phyloP scores from a whole-genome alignment of 2,797 vertebrate genomes.

The Oryzias sinensis region DNA sequence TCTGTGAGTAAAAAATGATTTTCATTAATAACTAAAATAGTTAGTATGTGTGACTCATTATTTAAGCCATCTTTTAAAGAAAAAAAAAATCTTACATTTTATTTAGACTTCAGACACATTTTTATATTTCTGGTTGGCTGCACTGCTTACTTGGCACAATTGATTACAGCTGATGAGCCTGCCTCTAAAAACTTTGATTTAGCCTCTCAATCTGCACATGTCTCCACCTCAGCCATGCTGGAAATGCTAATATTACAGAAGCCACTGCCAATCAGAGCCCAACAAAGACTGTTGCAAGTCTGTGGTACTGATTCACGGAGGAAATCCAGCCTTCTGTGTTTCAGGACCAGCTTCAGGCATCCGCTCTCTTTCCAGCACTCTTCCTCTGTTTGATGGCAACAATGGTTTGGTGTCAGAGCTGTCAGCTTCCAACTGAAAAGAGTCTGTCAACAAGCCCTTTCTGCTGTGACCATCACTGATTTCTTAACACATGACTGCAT shows the following conservation, averaged over 20 bases:
- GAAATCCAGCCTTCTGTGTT: conserved; percentile 59
- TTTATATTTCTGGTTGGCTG: conserved; percentile 30
- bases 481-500: conserved; percentile 28
- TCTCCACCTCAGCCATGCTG: conserved; percentile 56
- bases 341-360: conserved; percentile 24
- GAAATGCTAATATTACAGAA: conserved; percentile 74
- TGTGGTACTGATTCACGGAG: conserved; percentile 60
- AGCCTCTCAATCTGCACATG: conserved; percentile 65
- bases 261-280: conserved; percentile 69
- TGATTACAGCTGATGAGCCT: conserved; percentile 59
- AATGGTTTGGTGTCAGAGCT: conserved; percentile 57
- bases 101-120: conserved; percentile 19
- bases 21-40: too few species aligned
- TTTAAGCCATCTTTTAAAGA: conserved; percentile 6
- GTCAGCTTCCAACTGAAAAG: conserved; percentile 63
- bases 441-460: conserved; percentile 59
- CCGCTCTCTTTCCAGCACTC: conserved; percentile 21
- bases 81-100: conserved; percentile 6
- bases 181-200: conserved; percentile 64
- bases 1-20: conserved; percentile 1
- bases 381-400: conserved; percentile 59
- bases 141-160: conserved; percentile 32
- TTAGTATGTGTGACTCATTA: too few species aligned
- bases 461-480: conserved; percentile 35
- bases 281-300: conserved; percentile 61